phyloP scores from a whole-genome alignment of 1,140 invertebrate genomes.

The Drosophila malerkotliana region DNA sequence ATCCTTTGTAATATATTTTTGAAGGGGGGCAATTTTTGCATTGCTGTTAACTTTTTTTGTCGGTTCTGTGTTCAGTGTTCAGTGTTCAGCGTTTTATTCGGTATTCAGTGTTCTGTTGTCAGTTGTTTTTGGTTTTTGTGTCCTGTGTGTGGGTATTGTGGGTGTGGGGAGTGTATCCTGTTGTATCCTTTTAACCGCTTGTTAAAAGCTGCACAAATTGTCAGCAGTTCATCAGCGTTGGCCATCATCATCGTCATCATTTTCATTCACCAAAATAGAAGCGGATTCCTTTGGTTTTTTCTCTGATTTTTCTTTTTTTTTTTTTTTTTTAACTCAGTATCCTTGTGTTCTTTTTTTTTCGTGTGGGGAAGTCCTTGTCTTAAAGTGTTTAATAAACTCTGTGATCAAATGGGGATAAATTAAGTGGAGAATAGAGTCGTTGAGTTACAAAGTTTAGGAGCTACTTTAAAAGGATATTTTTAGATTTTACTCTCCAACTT shows the following conservation, averaged over 20 bases:
- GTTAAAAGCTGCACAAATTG: slow-evolving; percentile 77
- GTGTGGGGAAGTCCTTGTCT: slow-evolving; percentile 33
- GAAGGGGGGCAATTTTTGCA: slow-evolving; percentile 54
- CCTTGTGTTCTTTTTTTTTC: slow-evolving; percentile 1
- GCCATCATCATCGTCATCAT: slow-evolving; percentile 34
- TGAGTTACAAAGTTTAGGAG: too few species aligned
- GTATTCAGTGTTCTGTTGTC: slow-evolving; percentile 18
- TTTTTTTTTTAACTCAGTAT: neutral
- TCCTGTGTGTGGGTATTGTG: too few species aligned
- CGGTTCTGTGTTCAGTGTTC: slow-evolving; percentile 12
- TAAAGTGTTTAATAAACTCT: slow-evolving; percentile 49
- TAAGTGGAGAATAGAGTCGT: too few species aligned
- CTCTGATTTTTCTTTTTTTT: neutral
- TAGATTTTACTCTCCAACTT: too few species aligned
- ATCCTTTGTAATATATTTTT: slow-evolving; percentile 48
- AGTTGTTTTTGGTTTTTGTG: slow-evolving; percentile 35
- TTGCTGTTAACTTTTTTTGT: slow-evolving; percentile 28
- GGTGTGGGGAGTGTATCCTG: slow-evolving; percentile 16
- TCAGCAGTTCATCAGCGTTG: slow-evolving; percentile 73
- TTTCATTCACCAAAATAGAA: slow-evolving; percentile 44
- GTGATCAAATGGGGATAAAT: neutral
- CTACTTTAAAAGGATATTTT: too few species aligned
- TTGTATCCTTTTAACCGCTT: slow-evolving; percentile 76
- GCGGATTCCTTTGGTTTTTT: slow-evolving; percentile 32
- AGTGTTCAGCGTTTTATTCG: neutral